Base-by-base conservation (phyloP, 2,113 vertebrate species). In the Willisornis vidua region DNA sequence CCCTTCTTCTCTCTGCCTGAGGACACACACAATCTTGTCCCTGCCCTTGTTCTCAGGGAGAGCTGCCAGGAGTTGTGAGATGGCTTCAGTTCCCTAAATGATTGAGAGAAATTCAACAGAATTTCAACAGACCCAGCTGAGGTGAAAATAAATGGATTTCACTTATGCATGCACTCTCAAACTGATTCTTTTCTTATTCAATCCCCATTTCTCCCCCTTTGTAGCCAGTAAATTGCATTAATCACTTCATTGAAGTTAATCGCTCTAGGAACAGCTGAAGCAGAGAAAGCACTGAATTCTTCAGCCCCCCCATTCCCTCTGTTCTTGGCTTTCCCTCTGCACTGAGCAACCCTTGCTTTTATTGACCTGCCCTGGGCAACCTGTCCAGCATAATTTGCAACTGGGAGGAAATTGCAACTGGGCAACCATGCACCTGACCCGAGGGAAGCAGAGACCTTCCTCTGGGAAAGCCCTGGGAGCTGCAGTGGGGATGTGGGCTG, bases 141-240 rank as follows among this genome's bases (percentile, higher is more conserved):
- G 83, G 43, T 74, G 83, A 92, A 95, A 94, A 71, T 88, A 92
- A 96, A 35, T 58, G 29, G 68, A 87, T 94, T 95, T 92, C 48
- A 51, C 49, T 86, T 78, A 89, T 61, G 74, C 48, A 86, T 95
- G 57, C 55, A 57, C 80, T 63, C 35, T 48, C 39, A 81, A 67
- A 61, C 33, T 41, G 72, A 41, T 90, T 59, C 33, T 81, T 96
- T 68, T 85, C 90, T 88, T 93, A 67, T 77, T 84, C 25, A 1
- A 90, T 81, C 80, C 57, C 51, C 49, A 70, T 93, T 75, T 94
- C 61, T 94, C 24, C 39, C 35, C 10, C 83, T 96, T 97, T 97
- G 96, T 96, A 96, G 93, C 75, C 43, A 75, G 89, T 11, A 90
- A 96, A 97, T 97, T 97, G 91, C 73, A 95, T 97, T 93, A 94